A percentile compares a stretch with the other conserved stretches of the same genome.
phyloP scores from a whole-genome alignment of 1,140 invertebrate species.

The Halictus rubicundus region DNA sequence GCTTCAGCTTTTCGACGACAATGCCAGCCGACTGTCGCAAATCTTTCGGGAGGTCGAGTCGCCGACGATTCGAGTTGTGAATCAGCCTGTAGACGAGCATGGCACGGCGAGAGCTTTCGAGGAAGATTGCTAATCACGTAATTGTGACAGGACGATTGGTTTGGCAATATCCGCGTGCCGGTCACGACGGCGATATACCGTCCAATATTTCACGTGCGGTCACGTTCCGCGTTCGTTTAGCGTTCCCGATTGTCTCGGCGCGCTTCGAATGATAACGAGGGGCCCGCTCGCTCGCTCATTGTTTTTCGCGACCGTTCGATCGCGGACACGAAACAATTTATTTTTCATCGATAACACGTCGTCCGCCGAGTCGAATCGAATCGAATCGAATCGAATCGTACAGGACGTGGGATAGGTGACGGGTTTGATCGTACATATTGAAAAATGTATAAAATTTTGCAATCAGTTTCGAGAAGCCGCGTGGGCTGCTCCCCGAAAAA shows the following conservation, averaged over 20 bases:
- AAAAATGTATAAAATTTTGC: no score
- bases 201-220: conserved; percentile 20
- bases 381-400: no score
- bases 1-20: no score
- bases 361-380: background rate
- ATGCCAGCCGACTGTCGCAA: no score
- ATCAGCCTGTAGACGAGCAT: conserved; percentile 3
- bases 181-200: background rate
- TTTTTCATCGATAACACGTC: background rate
- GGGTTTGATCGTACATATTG: no score
- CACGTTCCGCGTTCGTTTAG: background rate
- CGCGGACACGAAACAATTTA: no score
- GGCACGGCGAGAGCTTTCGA: conserved; percentile 19
- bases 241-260: conserved; percentile 6
- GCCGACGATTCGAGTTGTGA: conserved; percentile 10
- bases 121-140: conserved; percentile 44
- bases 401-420: no score
- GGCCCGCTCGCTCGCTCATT: background rate
- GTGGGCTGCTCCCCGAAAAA: no score
- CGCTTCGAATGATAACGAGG: background rate
- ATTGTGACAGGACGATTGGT: conserved; percentile 40
- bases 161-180: conserved; percentile 30
- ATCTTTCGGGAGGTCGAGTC: background rate
- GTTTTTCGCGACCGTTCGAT: background rate
- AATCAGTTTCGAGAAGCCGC: background rate